phyloP scores from a whole-genome alignment of 2,888 invertebrate species.

The Scelioninae gen. 1 region DNA sequence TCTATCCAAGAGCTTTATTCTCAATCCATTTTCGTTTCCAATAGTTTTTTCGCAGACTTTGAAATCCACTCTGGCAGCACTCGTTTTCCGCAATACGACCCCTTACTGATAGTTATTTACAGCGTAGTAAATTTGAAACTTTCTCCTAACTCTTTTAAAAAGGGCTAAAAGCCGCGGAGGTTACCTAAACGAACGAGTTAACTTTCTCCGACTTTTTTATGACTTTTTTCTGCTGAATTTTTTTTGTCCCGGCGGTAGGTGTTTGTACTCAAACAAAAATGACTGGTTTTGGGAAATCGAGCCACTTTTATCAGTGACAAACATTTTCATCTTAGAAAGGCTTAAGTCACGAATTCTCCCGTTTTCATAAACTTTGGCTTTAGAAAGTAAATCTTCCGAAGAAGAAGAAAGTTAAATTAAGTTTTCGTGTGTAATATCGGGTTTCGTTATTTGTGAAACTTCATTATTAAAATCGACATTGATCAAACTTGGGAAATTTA shows the following conservation, averaged over 20 bases:
- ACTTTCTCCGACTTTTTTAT: slow-evolving; percentile 73
- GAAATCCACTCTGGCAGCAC: slow-evolving; percentile 56
- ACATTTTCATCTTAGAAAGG: slow-evolving; percentile 45
- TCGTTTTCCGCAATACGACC: slow-evolving; percentile 70
- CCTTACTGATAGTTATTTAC: slow-evolving; percentile 80
- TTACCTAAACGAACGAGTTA: slow-evolving; percentile 68
- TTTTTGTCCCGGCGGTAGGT: slow-evolving; percentile 50
- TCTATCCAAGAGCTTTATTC: slow-evolving; percentile 45
- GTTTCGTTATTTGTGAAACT: slow-evolving; percentile 34
- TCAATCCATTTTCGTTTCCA: slow-evolving; percentile 50
- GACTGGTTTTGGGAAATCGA: slow-evolving; percentile 46
- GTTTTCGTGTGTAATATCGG: slow-evolving; percentile 35
- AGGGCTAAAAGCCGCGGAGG: slow-evolving; percentile 71
- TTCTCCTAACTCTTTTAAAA: slow-evolving; percentile 82
- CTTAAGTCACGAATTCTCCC: slow-evolving; percentile 45
- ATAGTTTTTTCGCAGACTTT: slow-evolving; percentile 56
- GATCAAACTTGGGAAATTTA: slow-evolving; percentile 13
- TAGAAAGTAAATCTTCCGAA: slow-evolving; percentile 38
- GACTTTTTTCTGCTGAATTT: slow-evolving; percentile 55
- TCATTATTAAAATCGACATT: slow-evolving; percentile 27
- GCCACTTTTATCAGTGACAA: slow-evolving; percentile 50
- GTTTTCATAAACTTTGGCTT: slow-evolving; percentile 35
- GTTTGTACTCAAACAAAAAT: slow-evolving; percentile 33
- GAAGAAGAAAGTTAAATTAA: slow-evolving; percentile 64
- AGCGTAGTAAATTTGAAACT: slow-evolving; percentile 81